phyloP scores from a whole-genome alignment of 2,888 invertebrate species.

The Archips crataeganus region DNA sequence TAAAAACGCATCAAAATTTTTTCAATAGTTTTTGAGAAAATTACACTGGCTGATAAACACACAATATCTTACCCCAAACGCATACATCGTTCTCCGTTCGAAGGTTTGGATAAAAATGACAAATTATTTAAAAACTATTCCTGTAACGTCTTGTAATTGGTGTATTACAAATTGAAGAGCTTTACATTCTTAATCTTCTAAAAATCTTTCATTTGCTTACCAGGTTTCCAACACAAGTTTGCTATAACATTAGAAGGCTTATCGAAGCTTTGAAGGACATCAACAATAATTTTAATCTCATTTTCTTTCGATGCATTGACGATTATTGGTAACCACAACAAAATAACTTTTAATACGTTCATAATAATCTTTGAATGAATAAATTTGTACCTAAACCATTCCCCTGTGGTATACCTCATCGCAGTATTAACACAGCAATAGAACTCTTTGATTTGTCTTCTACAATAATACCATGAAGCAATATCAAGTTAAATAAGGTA shows the following conservation, averaged over 20 bases:
- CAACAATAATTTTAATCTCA: slow-evolving; percentile 58
- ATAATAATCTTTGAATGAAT: background rate
- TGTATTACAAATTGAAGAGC: too few species aligned
- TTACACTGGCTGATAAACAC: too few species aligned
- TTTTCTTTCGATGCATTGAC: slow-evolving; percentile 27
- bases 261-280: slow-evolving; percentile 58
- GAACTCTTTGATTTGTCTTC: background rate
- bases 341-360: background rate
- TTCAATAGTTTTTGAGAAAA: too few species aligned
- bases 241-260: slow-evolving; percentile 60
- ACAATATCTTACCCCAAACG: too few species aligned
- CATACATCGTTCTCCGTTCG: too few species aligned
- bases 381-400: background rate
- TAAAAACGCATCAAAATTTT: too few species aligned
- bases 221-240: slow-evolving; percentile 59
- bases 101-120: too few species aligned
- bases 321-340: background rate
- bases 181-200: too few species aligned
- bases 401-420: slow-evolving; percentile 1
- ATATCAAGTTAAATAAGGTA: background rate
- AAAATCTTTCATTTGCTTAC: slow-evolving; percentile 54
- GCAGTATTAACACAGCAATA: background rate
- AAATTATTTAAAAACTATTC: too few species aligned
- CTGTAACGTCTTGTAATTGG: too few species aligned
- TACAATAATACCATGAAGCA: background rate